Conservation (phyloP, 92 coral and sea anemone genomes). For the Paragorgia papillata region DNA sequence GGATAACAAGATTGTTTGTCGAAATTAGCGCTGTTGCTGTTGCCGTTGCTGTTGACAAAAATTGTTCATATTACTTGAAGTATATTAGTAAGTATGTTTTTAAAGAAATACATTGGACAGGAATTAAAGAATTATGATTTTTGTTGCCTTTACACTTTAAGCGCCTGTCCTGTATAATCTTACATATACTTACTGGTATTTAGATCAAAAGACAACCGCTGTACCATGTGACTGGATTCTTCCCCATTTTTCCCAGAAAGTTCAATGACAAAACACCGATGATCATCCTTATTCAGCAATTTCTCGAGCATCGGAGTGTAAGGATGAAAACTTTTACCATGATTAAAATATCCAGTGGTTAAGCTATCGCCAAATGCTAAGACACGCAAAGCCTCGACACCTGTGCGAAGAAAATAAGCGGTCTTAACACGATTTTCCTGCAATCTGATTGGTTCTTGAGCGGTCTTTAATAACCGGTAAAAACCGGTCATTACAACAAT, state of each 20-base stretch:
- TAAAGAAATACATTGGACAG: no score
- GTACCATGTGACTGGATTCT: constrained; percentile 75
- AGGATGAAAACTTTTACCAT: constrained; percentile 72
- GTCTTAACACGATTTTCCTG: constrained; percentile 1
- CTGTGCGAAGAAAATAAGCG: constrained; percentile 31
- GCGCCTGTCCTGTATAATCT: no score
- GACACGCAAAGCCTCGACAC: constrained; percentile 73
- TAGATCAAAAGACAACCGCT: constrained; percentile 59
- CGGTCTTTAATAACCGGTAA: no score
- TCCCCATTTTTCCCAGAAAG: constrained; percentile 79
- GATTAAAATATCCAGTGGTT: constrained; percentile 77
- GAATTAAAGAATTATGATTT: no score
- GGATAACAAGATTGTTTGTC: no score
- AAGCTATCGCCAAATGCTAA: constrained; percentile 91
- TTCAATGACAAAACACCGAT: constrained; percentile 75
- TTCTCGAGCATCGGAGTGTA: constrained; percentile 77
- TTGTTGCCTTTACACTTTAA: no score
- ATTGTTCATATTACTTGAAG: no score
- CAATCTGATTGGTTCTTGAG: no score
- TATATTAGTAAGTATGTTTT: no score
- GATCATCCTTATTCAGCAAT: constrained; percentile 78
- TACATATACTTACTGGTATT: constrained; percentile 61
- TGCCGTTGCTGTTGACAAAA: no score
- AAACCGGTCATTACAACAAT: no score
- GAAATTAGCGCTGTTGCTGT: no score